Evolutionary conservation across 1,140 invertebrate genomes (phyloP), one percentile per base, ranked within the genome.

Genomic region (Trypoxylus dichotomus): DNA sequence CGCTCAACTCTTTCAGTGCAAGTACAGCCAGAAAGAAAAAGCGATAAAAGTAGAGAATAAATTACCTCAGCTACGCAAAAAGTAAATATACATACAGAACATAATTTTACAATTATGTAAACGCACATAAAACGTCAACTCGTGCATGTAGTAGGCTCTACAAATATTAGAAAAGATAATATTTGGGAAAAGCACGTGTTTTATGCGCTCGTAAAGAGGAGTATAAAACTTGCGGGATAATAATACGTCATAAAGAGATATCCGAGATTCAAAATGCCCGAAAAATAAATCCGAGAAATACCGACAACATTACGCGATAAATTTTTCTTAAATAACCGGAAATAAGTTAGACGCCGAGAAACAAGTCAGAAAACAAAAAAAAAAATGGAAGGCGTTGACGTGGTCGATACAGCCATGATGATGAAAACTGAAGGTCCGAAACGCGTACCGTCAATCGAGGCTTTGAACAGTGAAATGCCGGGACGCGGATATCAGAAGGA

Each of bases 401-500:
- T 54, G 3, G 80, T 82, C 21, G 81, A 82, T 60, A 76, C 81
- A 27, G 78, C 78, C 13, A 8, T 82, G 3, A 24, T 79, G 47
- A 72, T 74, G 37, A 78, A 81, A 75, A 60, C 54, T 25, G 42
- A 75, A 10, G 77, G 25, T 15, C 79, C 77, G 21, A 82, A 81
- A 74, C 82, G 82, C 29, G 79, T 82, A 5, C 82, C 81, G 2
- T 82, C 83, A 10, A 82, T 85, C 29, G 83, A 84, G 77, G 79
- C 79, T 15, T 79, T 85, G 21, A 82, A 82, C 74, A 85, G 84
- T 76, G 85, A 86, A 78, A 85, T 85, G 84, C 84, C 85, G 0
- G 77, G 79, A 15, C 83, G 79, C 77, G 79, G 54, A 25, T 76
- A 80, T 47, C 81, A 87, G 47, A 89, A 89, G 72, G 90, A 90